Evolutionary conservation across 2,797 vertebrate species (phyloP), one percentile per base, ranked within the genome.

Genomic region (Onychomys arenicola): DNA sequence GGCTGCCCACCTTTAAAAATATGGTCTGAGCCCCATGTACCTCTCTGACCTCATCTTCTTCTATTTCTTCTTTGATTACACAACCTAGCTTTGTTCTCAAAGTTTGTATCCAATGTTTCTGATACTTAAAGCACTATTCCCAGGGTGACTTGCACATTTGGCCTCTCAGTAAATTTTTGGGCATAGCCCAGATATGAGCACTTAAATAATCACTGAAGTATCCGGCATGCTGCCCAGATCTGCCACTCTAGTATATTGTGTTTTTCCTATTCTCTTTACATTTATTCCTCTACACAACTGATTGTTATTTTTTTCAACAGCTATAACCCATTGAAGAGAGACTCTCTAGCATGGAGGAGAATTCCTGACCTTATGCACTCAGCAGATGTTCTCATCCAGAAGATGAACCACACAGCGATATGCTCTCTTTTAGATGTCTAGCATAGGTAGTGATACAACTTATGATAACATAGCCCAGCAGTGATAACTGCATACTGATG

Each of bases 111-210:
- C 43, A 17, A 25, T 80, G 55, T 43, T 91, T 43, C 46, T 88
- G 46, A 89, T 67, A 55, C 25, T 61, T 85, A 67, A 77, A 82
- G 37, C 32, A 67, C 17, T 55, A 57, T 46, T 34, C 32, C n/a
- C 32, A 94, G 25, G 82, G 52, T 90, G 76, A 85, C 89, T 4
- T 34, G 69, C 61, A 91, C 19, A 46, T 40, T 4, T 91, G 55
- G 65, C 4, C 90, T 88, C 63, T 86, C n/a, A 34, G 80, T 71
- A 95, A 84, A 90, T n/a, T 85, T 91, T 61, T 55, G 43, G 69
- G 89, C 83, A 82, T 29, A 94, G 71, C 21, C 93, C 84, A 91
- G 73, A 94, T 43, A 34, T 88, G 19, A 91, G 23, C 78, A 82
- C 46, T 3, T 52, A 83, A 57, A 87, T 91, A 80, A 17, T 46